Base-by-base conservation (phyloP, 53 echinoderm and acorn worm genomes). In the Zoroaster sp. region DNA sequence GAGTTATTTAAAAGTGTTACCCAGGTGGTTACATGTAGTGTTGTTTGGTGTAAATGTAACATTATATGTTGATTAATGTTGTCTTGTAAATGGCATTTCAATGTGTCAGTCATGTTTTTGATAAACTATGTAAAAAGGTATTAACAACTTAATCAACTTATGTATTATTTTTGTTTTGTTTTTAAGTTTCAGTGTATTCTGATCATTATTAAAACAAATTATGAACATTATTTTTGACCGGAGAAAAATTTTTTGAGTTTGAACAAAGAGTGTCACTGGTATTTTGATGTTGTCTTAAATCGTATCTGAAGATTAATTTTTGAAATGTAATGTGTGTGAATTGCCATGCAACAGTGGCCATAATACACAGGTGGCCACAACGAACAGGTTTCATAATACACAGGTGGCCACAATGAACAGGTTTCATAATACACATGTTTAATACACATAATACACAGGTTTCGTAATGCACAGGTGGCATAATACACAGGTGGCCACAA, bases 11-110 rank as follows among this genome's bases (percentile, higher is more conserved):
- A n/a, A n/a, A n/a, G n/a, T 46, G 31, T 14, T 17, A 51, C 76
- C 76, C 76, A 51, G 76, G 76, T 46, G 76, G 76, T 76, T 14
- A 47, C 76, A 28, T 76, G 76, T 76, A 76, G 13, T 46, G 14
- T 45, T 76, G 33, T 43, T 45, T 52, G 76, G 15, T 76, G 31
- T 76, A 76, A 30, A 51, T 76, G 76, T 76, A 76, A 46, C 15
- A 46, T 28, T 76, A 74, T 40, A 11, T 75, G 75, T 30, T 76
- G 46, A 41, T 49, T 52, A 49, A 47, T 34, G 14, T 51, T 76
- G 76, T 76, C 46, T 46, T 76, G 76, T 76, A 76, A 59, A 59
- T 25, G 12, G 45, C 40, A 76, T 76, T 76, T 32, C 47, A 49
- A 17, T 33, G 32, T 12, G n/a, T 51, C 51, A 18, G 49, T 34